A percentile compares a stretch with the other conserved stretches of the same genome.
These are phyloP conservation scores for Stichodactyla mertensii DNA, from an alignment of 64 coral and sea anemone species.

Conservation along the genomic window DNA sequence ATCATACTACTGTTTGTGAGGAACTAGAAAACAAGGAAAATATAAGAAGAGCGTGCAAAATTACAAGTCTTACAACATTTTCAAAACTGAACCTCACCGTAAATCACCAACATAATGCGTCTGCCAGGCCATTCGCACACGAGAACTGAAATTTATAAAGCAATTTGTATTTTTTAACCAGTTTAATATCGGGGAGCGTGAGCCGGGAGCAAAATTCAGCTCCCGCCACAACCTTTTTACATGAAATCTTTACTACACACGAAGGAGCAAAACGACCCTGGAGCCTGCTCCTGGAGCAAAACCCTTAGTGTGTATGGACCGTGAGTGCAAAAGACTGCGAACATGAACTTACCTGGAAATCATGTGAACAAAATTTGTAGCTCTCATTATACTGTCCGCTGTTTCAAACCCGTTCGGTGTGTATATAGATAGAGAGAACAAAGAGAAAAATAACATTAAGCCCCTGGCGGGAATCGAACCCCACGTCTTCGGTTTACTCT, in stretches of 20 bases:
- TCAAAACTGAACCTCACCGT: constrained; percentile 41
- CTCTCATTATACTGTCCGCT: constrained; percentile 80
- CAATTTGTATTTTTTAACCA: not conserved
- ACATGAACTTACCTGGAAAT: constrained; percentile 57
- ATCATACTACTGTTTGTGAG: not conserved
- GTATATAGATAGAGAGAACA: no score
- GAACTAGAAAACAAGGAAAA: not conserved
- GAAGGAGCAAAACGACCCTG: not conserved
- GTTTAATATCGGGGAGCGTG: not conserved
- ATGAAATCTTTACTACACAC: no score
- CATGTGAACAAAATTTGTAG: constrained; percentile 92
- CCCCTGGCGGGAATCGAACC: no score
- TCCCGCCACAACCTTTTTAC: no score
- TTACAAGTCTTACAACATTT: not conserved
- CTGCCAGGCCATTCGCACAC: constrained; percentile 88
- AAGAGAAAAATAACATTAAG: no score
- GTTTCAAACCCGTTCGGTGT: constrained; percentile 95
- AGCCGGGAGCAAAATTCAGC: not conserved
- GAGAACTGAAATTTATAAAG: constrained; percentile 41
- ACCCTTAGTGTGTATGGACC: not conserved
- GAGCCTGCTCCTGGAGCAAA: not conserved
- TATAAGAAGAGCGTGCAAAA: not conserved
- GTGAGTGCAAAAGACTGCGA: not conserved
- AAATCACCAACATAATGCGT: constrained; percentile 97
- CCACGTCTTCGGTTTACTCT: no score